Evolutionary conservation across 2,113 vertebrate genomes (phyloP), one percentile per base, ranked within the genome.

Genomic region (Glaucidium brasilianum): DNA sequence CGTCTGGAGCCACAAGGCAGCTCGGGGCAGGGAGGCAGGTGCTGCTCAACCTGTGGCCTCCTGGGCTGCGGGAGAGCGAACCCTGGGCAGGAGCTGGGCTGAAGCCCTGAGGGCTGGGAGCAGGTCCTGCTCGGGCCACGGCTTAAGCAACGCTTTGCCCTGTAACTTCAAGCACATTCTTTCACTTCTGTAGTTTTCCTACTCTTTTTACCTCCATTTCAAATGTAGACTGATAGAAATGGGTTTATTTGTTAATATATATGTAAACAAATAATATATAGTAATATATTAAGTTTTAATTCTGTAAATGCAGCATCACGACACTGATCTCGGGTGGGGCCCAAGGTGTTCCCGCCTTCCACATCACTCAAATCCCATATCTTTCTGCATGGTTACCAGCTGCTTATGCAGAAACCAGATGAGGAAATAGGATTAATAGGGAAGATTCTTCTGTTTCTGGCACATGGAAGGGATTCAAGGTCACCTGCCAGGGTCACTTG

Each of bases 81-180:
- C 0, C 2, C 16, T 15, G 12, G 60, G 35, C 15, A 39, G 34
- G 34, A 7, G 16, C 22, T 30, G 1, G 22, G 6, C 29, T 60
- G 64, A 21, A 58, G 43, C 43, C 17, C 43, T 17, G 47, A 32
- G 22, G 41, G 18, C 18, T 26, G 6, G 2, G 32, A 43, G 49
- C 19, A 1, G 23, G 35, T 49, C 20, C 35, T 0, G 4, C 62
- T 41, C 5, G 2, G 47, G 22, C 20, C 7, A 35, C 49, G 43
- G 23, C 26, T 69, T 69, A 27, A 26, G 49, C 39, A 62, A 20
- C 9, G 47, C 49, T 67, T 34, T 88, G 35, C 55, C 11, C 8
- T 10, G 12, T 34, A 17, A 52, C 78, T 37, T 69, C 43, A 63
- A 29, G 45, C 14, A 60, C 5, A n/a, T 60, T 22, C 78, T 71